Evolutionary conservation across 2,888 invertebrate genomes (phyloP), one percentile per base, ranked within the genome.

Genomic region (Ecliptopera silaceata): DNA sequence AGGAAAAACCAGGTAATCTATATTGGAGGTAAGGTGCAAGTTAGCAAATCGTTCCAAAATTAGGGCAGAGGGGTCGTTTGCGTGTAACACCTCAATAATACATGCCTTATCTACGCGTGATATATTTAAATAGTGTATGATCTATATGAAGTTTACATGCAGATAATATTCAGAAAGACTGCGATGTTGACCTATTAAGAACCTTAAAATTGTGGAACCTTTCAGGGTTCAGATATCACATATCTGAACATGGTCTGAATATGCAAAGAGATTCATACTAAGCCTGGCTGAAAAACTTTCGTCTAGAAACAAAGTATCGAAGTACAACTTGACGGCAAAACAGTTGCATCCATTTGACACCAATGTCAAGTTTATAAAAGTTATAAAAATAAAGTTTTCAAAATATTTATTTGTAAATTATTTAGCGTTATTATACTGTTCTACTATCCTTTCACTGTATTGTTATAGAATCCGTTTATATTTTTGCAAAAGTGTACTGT

Each of bases 41-140:
- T n/a, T n/a, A n/a, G n/a, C n/a, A 26, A 26, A 26, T 26, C 2
- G 26, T 26, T 26, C 10, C 10, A 26, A 26, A 26, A 26, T 52
- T 50, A 42, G 53, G 52, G 34, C 50, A 50, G 38, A 18, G 26
- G 17, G 49, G 36, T 39, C 34, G 56, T 52, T 54, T 44, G 55
- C 52, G 48, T 80, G 78, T 68, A 69, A 66, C 59, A 65, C 69
- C 65, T 63, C 73, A 70, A 74, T 77, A 70, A 62, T 60, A 55
- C 55, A 55, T 38, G 31, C 18, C 26, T 26, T 26, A 26, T 26
- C 26, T 26, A 26, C 4, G 8, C 6, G 4, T 4, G 6, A 26
- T 6, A 26, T 8, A 1, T 0, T 0, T 26, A 1, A 4, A 1
- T 22, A 34, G 12, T n/a, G n/a, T 12, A n/a, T 1, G n/a, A 34